phyloP scores from a whole-genome alignment of 2,888 invertebrate genomes.

The Aleiodes testaceus region DNA sequence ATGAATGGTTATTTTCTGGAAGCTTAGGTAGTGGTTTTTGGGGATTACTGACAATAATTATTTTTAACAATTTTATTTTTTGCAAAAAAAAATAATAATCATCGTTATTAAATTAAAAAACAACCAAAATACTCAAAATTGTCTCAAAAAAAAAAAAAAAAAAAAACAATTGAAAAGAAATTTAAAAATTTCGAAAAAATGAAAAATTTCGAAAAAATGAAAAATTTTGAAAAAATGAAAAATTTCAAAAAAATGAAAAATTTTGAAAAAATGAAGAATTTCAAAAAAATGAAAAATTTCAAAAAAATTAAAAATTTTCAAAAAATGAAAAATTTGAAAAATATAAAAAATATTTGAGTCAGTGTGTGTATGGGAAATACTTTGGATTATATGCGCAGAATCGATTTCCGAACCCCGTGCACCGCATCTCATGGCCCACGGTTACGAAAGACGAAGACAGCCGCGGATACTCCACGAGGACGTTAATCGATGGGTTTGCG shows the following conservation, averaged over 20 bases:
- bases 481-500: slow-evolving; percentile 71
- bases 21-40: slow-evolving; percentile 63
- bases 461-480: slow-evolving; percentile 68
- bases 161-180: slow-evolving; percentile 20
- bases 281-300: slow-evolving; percentile 36
- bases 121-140: too few relatives aligned
- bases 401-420: slow-evolving; percentile 60
- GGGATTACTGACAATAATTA: slow-evolving; percentile 55
- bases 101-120: slow-evolving; percentile 12
- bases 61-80: slow-evolving; percentile 48
- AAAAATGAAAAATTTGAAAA: slow-evolving; percentile 44
- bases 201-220: slow-evolving; percentile 39
- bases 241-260: slow-evolving; percentile 44
- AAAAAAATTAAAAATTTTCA: slow-evolving; percentile 1
- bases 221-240: not conserved
- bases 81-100: slow-evolving; percentile 36
- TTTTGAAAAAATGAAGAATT: slow-evolving; percentile 43
- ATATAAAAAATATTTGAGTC: slow-evolving; percentile 55
- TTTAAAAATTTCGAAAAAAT: slow-evolving; percentile 35
- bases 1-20: slow-evolving; percentile 56
- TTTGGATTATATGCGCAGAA: slow-evolving; percentile 73
- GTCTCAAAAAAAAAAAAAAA: too few relatives aligned
- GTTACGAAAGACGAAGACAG: slow-evolving; percentile 60
- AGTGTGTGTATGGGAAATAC: slow-evolving; percentile 69
- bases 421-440: slow-evolving; percentile 36